A percentile compares a stretch with the other conserved stretches of the same genome.
Conservation (phyloP, 2,888 invertebrate species). For the Cerceris rybyensis region DNA sequence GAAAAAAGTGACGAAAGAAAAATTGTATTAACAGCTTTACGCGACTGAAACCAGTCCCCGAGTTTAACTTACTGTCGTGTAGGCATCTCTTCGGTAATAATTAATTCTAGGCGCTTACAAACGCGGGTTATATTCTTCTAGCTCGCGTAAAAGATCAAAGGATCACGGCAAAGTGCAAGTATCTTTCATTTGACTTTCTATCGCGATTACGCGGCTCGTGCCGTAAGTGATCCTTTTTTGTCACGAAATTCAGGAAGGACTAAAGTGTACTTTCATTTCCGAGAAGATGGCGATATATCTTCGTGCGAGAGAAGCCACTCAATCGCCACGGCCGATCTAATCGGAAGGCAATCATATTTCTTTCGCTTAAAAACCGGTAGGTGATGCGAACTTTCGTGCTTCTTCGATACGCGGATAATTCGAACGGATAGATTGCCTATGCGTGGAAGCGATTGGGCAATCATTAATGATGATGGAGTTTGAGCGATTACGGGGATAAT, state of each 20-base stretch:
- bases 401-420: not conserved
- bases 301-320: conserved; percentile 3
- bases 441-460: no score
- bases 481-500: no score
- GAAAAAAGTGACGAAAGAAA: conserved; percentile 59
- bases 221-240: conserved; percentile 44
- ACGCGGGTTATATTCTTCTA: conserved; percentile 56
- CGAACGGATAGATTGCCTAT: no score
- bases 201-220: conserved; percentile 20
- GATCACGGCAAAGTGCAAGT: conserved; percentile 48
- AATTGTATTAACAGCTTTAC: conserved; percentile 66
- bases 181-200: conserved; percentile 54
- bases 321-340: conserved; percentile 26
- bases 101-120: conserved; percentile 65
- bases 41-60: not conserved
- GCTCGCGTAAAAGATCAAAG: conserved; percentile 68
- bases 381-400: not conserved
- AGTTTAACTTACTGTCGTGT: conserved; percentile 21
- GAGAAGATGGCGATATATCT: conserved; percentile 18
- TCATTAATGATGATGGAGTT: no score
- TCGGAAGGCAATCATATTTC: conserved; percentile 6
- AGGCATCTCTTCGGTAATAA: conserved; percentile 72
- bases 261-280: conserved; percentile 52
- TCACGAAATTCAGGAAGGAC: conserved; percentile 44
- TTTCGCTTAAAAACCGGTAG: not conserved